Percentiles rank a stretch among this genome's conserved stretches.
Evolutionary conservation across 2,113 vertebrate species (phyloP).

Genomic region (Ammospiza caudacuta): DNA sequence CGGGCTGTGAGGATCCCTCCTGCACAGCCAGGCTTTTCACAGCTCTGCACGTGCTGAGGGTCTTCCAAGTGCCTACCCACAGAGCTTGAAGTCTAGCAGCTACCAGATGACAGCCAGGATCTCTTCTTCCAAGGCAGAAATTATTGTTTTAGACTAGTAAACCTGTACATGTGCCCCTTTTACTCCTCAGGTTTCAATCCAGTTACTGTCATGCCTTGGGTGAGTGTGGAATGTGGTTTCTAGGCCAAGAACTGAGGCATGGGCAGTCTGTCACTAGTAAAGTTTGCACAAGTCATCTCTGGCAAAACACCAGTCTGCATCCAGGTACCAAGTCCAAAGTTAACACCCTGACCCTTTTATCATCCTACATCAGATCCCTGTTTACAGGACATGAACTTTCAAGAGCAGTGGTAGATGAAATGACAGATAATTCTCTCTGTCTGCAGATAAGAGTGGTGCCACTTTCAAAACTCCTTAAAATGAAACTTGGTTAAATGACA

Average conservation of each 20-base stretch:
- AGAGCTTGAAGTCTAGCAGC: not conserved
- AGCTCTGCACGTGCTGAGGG: not conserved
- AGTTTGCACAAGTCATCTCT: not conserved
- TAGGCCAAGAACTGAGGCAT: not conserved
- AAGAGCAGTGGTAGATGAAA: not conserved
- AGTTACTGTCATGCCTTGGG: not conserved
- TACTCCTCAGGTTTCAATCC: not conserved
- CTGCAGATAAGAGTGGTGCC: not conserved
- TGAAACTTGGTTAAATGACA: conserved; percentile 1
- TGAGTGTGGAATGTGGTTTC: not conserved
- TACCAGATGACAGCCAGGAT: not conserved
- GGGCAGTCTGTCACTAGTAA: not conserved
- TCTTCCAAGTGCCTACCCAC: not conserved
- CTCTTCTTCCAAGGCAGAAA: not conserved
- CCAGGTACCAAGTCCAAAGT: not conserved
- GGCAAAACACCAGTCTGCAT: not conserved
- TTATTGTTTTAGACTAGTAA: not conserved
- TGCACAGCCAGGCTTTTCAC: not conserved
- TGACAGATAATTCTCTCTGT: not conserved
- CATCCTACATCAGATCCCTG: not conserved
- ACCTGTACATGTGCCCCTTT: not conserved
- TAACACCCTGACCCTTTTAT: not conserved
- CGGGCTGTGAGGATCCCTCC: not conserved
- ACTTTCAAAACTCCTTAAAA: not conserved
- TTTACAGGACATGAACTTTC: not conserved